A percentile compares a stretch with the other conserved stretches of the same genome.
Evolutionary conservation across 2,797 vertebrate species (phyloP).

Genomic region (Bradypus variegatus): DNA sequence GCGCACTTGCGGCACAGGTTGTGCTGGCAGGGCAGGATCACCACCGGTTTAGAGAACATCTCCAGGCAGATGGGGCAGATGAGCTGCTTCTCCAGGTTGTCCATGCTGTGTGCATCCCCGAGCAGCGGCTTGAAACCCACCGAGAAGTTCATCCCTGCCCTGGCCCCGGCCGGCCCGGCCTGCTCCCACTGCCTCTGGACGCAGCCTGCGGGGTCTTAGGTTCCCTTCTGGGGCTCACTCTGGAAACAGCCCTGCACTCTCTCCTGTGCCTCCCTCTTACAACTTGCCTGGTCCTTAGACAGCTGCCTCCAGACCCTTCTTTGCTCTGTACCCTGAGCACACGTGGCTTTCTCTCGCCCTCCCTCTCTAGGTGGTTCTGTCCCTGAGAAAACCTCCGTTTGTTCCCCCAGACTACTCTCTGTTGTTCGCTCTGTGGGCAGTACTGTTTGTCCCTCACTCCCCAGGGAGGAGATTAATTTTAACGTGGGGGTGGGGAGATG

Average conservation of each 20-base stretch:
- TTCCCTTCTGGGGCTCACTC: constrained; percentile 6
- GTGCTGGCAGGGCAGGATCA: constrained; percentile 84
- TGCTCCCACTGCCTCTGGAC: constrained; percentile 19
- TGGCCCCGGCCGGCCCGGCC: constrained; percentile 38
- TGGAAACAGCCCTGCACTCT: not conserved
- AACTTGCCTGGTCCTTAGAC: not conserved
- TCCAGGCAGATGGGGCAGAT: constrained; percentile 85
- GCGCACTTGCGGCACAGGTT: constrained; percentile 84
- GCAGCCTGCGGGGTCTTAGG: not conserved
- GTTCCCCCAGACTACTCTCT: not conserved
- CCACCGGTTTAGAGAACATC: constrained; percentile 83
- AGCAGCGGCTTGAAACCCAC: constrained; percentile 81
- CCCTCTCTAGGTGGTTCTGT: not conserved
- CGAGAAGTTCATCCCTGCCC: constrained; percentile 81
- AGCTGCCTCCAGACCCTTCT: not conserved
- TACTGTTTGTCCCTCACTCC: constrained; percentile 34
- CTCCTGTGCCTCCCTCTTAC: not conserved
- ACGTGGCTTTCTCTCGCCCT: not conserved
- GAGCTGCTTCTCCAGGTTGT: constrained; percentile 85
- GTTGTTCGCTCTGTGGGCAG: constrained; percentile 11
- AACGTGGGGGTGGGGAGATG: constrained; percentile 52
- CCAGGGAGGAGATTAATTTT: constrained; percentile 50
- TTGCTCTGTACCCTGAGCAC: not conserved
- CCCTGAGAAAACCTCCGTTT: constrained; percentile 4
- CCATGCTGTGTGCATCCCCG: constrained; percentile 80